phyloP scores from a whole-genome alignment of 2,113 vertebrate species.

The Meriones unguiculatus region DNA sequence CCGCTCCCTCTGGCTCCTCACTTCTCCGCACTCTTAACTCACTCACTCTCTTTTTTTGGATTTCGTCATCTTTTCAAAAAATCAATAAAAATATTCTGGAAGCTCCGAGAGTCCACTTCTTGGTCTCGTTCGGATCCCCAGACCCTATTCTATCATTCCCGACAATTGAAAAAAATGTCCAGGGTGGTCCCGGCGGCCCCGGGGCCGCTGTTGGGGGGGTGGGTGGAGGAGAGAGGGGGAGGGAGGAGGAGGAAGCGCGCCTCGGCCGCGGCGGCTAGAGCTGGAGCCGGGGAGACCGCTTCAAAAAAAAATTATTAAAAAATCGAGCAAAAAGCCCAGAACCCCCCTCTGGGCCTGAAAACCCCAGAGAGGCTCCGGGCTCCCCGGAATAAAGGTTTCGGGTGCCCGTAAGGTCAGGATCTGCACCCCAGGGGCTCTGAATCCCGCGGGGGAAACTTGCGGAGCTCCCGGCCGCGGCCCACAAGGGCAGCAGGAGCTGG shows the following conservation, averaged over 20 bases:
- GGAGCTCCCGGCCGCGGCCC: slow-evolving; percentile 89
- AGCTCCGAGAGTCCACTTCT: slow-evolving; percentile 80
- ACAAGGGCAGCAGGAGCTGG: slow-evolving; percentile 86
- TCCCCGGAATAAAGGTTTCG: slow-evolving; percentile 71
- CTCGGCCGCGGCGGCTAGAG: slow-evolving; percentile 69
- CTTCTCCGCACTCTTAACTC: slow-evolving; percentile 69
- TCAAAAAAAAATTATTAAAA: slow-evolving; percentile 94
- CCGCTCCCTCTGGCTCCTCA: slow-evolving; percentile 61
- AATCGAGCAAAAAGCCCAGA: slow-evolving; percentile 86
- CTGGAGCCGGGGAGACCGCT: slow-evolving; percentile 69
- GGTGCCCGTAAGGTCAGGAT: slow-evolving; percentile 60
- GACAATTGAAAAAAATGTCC: slow-evolving; percentile 91
- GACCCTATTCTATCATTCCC: slow-evolving; percentile 88
- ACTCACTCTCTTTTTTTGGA: slow-evolving; percentile 87
- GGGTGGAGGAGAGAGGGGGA: slow-evolving; percentile 80
- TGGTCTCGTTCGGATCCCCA: slow-evolving; percentile 84
- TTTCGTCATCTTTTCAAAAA: slow-evolving; percentile 99
- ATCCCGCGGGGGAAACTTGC: slow-evolving; percentile 84
- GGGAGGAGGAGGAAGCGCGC: slow-evolving; percentile 76
- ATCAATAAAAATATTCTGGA: slow-evolving; percentile 96
- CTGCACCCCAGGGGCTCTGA: slow-evolving; percentile 80
- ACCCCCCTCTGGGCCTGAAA: slow-evolving; percentile 88
- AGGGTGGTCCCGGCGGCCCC: slow-evolving; percentile 46
- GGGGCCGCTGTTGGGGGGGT: slow-evolving; percentile 68
- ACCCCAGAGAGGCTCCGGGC: slow-evolving; percentile 85